Conservation (phyloP, 35 echinoderm and acorn worm genomes). For the Ophioderma brevispina region DNA sequence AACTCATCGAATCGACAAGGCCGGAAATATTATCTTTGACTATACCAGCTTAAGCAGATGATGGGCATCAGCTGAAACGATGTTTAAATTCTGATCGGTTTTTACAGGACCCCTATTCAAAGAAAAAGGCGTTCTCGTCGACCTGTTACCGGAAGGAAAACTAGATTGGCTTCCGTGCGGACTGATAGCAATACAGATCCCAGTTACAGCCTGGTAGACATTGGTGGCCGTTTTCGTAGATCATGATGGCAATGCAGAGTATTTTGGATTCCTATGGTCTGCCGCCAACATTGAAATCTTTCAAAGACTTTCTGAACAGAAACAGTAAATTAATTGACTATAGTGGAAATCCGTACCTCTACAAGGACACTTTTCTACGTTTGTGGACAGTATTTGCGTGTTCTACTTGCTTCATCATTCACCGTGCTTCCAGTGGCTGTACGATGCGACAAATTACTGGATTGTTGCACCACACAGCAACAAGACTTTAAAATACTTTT, state of each 20-base stretch:
- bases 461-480: constrained; percentile 43
- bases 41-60: too few species aligned
- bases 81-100: neutral
- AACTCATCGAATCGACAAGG: constrained; percentile 67
- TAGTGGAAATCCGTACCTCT: constrained; percentile 20
- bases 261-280: constrained; percentile 67
- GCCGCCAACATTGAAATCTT: constrained; percentile 28
- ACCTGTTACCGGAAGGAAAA: neutral
- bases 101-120: neutral
- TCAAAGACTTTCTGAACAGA: constrained; percentile 47
- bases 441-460: constrained; percentile 10
- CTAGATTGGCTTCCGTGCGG: neutral
- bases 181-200: neutral
- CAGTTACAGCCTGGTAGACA: neutral
- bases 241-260: constrained; percentile 30
- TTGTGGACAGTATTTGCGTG: constrained; percentile 74
- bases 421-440: constrained; percentile 13
- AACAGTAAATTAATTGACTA: neutral
- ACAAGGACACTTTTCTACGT: constrained; percentile 47
- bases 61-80: neutral
- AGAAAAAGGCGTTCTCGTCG: neutral
- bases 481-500: constrained; percentile 2
- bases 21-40: constrained; percentile 54
- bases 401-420: constrained; percentile 53
- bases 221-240: constrained; percentile 50